phyloP scores from a whole-genome alignment of 2,888 invertebrate species.

The Tetropium fuscum region DNA sequence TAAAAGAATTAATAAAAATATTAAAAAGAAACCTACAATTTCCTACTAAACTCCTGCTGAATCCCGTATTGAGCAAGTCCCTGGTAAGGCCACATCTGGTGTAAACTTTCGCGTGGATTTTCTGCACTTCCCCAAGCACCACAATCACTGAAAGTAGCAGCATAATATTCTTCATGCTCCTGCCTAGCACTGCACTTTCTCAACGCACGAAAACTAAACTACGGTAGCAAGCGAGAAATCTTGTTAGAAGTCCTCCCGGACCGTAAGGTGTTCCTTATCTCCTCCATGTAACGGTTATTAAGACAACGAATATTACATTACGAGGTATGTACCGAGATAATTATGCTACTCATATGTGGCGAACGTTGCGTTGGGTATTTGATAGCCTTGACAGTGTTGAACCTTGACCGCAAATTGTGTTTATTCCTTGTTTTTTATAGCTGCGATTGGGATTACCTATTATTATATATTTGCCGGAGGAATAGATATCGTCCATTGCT shows the following conservation, averaged over 20 bases:
- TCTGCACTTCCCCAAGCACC: conserved; percentile 6
- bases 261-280: conserved; percentile 10
- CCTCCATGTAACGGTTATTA: not conserved
- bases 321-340: conserved; percentile 6
- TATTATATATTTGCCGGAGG: no score
- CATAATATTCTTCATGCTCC: conserved; percentile 7
- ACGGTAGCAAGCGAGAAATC: not conserved
- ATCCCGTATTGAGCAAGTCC: conserved; percentile 74
- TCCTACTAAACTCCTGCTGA: conserved; percentile 75
- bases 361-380: conserved; percentile 27
- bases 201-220: not conserved
- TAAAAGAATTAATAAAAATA: no score
- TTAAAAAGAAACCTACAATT: conserved; percentile 72
- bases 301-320: not conserved
- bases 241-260: not conserved
- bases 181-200: not conserved
- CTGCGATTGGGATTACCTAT: no score
- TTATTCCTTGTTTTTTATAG: not conserved
- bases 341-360: conserved; percentile 15
- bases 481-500: no score
- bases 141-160: not conserved
- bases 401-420: conserved; percentile 31
- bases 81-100: conserved; percentile 77
- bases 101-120: conserved; percentile 69
- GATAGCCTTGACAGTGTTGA: conserved; percentile 36